These are phyloP conservation scores for Pseudocheirus occidentalis DNA, from an alignment of 2,797 vertebrate genomes.

Conservation along the genomic window DNA sequence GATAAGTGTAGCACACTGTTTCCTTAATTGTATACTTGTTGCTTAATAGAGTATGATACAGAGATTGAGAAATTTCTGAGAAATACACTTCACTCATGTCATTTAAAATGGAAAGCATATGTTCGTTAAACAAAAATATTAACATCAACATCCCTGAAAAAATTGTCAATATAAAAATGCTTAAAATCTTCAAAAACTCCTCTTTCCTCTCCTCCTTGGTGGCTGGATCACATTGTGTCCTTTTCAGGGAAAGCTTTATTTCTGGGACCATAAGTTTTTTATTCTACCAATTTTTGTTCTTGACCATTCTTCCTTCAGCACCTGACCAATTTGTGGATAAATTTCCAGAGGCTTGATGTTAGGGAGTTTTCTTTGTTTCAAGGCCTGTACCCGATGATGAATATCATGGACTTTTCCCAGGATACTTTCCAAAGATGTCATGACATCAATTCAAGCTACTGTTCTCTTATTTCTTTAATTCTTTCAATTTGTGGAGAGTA, in stretches of 20 bases:
- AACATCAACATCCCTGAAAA: slow-evolving; percentile 74
- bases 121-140: slow-evolving; percentile 72
- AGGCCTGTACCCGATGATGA: slow-evolving; percentile 85
- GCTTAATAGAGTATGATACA: slow-evolving; percentile 56
- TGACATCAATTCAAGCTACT: slow-evolving; percentile 89
- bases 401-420: slow-evolving; percentile 90
- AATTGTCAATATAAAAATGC: slow-evolving; percentile 71
- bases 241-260: slow-evolving; percentile 85
- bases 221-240: slow-evolving; percentile 44
- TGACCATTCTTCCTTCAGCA: slow-evolving; percentile 87
- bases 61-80: slow-evolving; percentile 52
- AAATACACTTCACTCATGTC: slow-evolving; percentile 49
- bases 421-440: slow-evolving; percentile 83
- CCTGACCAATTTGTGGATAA: slow-evolving; percentile 83
- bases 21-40: slow-evolving; percentile 20
- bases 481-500: slow-evolving; percentile 89
- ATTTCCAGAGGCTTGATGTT: slow-evolving; percentile 83
- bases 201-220: slow-evolving; percentile 47
- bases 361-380: slow-evolving; percentile 86
- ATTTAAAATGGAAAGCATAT: slow-evolving; percentile 68
- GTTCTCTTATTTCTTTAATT: slow-evolving; percentile 88
- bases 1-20: slow-evolving; percentile 38
- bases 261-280: slow-evolving; percentile 84
- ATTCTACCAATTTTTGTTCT: slow-evolving; percentile 84
- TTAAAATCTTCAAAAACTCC: slow-evolving; percentile 65